These are phyloP conservation scores for Pomatorhinus ruficollis DNA, from an alignment of 2,113 vertebrate species.

Conservation along the genomic window DNA sequence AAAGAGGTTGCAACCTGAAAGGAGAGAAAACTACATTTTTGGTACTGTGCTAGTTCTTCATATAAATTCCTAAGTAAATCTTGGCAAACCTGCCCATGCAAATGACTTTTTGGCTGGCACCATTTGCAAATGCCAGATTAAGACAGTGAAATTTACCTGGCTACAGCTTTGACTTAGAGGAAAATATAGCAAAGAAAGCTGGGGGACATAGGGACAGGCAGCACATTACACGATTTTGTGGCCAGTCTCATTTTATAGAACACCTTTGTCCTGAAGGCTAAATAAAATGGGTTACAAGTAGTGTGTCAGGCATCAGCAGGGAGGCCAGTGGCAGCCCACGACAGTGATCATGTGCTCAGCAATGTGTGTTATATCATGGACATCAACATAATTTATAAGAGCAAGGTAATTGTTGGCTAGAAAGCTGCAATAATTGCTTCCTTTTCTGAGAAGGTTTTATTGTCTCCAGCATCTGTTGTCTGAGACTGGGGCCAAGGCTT, in stretches of 20 bases:
- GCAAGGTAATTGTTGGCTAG: constrained; percentile 52
- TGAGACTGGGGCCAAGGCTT: constrained; percentile 36
- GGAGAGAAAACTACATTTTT: constrained; percentile 15
- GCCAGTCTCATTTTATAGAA: constrained; percentile 25
- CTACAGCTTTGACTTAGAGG: not conserved
- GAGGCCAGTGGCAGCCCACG: not conserved
- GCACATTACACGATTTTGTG: not conserved
- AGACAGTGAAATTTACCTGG: not conserved
- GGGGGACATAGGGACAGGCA: not conserved
- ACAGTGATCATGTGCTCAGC: constrained; percentile 31
- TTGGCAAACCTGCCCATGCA: not conserved
- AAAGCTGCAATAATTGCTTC: constrained; percentile 47
- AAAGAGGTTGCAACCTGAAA: constrained; percentile 5
- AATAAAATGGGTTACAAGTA: constrained; percentile 4
- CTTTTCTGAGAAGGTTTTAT: constrained; percentile 52
- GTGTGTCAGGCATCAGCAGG: not conserved
- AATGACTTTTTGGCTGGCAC: constrained; percentile 27
- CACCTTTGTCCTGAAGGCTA: constrained; percentile 39
- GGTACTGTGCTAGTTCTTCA: not conserved
- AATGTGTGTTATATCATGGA: constrained; percentile 16
- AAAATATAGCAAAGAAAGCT: not conserved
- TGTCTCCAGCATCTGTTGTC: constrained; percentile 53
- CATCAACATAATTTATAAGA: constrained; percentile 46
- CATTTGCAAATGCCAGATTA: constrained; percentile 10
- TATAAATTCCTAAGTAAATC: constrained; percentile 38